Percentiles rank a stretch among this genome's conserved stretches.
These are phyloP conservation scores for Cosmia trapezina DNA, from an alignment of 2,888 invertebrate species.

Conservation along the genomic window DNA sequence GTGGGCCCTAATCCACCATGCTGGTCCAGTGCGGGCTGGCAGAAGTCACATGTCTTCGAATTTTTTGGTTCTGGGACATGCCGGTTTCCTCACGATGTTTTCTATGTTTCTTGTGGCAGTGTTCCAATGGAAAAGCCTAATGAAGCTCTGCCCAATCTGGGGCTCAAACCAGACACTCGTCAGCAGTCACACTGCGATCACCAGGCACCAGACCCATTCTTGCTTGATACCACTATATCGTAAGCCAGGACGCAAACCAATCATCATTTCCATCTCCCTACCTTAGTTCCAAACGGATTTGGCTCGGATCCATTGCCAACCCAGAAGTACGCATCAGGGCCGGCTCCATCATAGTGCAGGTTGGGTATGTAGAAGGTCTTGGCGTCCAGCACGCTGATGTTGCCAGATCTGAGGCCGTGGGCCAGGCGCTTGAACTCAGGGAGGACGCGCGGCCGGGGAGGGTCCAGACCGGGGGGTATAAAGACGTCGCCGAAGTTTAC, in stretches of 20 bases:
- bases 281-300: constrained; percentile 94
- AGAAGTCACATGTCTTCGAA: too few species aligned
- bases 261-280: neutral
- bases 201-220: too few species aligned
- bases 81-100: too few species aligned
- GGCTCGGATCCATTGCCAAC: constrained; percentile 97
- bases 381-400: constrained; percentile 97
- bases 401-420: constrained; percentile 97
- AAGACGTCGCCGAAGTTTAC: constrained; percentile 97
- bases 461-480: constrained; percentile 94
- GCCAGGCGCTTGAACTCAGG: constrained; percentile 96
- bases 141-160: too few species aligned
- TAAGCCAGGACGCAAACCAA: too few species aligned
- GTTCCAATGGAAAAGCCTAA: too few species aligned
- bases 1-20: too few species aligned
- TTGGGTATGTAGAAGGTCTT: constrained; percentile 98
- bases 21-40: too few species aligned
- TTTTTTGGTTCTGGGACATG: too few species aligned
- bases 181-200: neutral
- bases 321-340: constrained; percentile 98
- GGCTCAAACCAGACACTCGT: neutral
- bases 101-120: too few species aligned
- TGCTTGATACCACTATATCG: too few species aligned
- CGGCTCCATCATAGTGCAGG: constrained; percentile 97
- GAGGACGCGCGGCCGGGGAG: constrained; percentile 94